Percentiles rank a stretch among this genome's conserved stretches.
phyloP scores from a whole-genome alignment of 2,888 invertebrate species.

The Tridacna gigas region DNA sequence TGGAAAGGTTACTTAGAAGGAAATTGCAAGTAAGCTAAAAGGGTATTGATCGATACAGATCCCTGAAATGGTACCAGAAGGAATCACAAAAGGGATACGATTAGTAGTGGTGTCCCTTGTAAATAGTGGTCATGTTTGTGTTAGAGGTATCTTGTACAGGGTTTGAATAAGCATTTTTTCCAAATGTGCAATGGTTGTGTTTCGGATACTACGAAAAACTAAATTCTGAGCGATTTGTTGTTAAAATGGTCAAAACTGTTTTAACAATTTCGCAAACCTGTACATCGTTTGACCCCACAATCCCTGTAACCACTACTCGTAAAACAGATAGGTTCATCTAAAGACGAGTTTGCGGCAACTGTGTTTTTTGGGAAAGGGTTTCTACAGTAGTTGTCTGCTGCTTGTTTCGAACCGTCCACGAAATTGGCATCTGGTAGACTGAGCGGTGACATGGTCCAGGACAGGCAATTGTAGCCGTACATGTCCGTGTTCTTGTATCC shows the following conservation, averaged over 20 bases:
- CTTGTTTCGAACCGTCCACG: conserved; percentile 20
- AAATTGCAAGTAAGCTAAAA: too few species aligned
- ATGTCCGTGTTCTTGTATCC: conserved; percentile 28
- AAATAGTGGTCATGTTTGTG: too few species aligned
- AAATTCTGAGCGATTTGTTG: too few species aligned
- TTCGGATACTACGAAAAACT: too few species aligned
- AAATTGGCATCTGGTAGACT: conserved; percentile 1
- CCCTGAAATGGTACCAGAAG: too few species aligned
- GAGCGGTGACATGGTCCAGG: background rate
- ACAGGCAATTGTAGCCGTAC: conserved; percentile 9
- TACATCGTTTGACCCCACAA: conserved; percentile 11
- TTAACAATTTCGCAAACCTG: background rate
- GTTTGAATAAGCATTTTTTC: too few species aligned
- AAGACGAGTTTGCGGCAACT: background rate
- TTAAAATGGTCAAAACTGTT: too few species aligned
- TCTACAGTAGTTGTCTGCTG: conserved; percentile 39
- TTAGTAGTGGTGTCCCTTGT: too few species aligned
- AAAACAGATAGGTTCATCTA: conserved; percentile 7
- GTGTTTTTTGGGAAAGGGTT: conserved; percentile 24
- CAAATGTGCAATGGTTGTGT: too few species aligned
- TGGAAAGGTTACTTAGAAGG: background rate
- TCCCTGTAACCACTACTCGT: background rate
- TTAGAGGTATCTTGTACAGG: too few species aligned
- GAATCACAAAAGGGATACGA: too few species aligned
- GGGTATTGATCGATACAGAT: too few species aligned